Percentiles rank a stretch among this genome's conserved stretches.
Conservation (phyloP, 2,797 vertebrate genomes). For the Ctenosaura bakeri region DNA sequence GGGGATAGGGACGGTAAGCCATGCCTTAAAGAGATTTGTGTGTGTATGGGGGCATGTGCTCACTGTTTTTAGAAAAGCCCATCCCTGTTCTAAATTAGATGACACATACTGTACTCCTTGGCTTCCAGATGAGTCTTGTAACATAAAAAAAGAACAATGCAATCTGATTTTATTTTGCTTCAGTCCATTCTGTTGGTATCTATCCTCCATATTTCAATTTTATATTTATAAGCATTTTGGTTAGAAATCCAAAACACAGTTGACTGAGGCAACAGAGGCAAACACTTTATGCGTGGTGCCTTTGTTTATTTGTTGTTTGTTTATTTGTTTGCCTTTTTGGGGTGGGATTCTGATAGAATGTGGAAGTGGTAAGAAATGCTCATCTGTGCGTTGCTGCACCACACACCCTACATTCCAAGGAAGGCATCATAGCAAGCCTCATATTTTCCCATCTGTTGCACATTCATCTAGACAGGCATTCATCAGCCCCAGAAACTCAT, state of each 20-base stretch:
- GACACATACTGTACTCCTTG: constrained; percentile 59
- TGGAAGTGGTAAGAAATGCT: background rate
- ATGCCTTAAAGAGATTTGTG: constrained; percentile 63
- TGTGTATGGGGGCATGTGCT: constrained; percentile 39
- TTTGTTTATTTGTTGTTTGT: background rate
- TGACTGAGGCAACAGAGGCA: background rate
- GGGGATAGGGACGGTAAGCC: constrained; percentile 67
- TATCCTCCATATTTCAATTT: background rate
- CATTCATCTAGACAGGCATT: background rate
- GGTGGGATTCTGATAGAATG: background rate
- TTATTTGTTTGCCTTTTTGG: background rate
- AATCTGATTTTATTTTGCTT: constrained; percentile 16
- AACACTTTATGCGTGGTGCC: too few species aligned
- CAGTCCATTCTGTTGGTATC: background rate
- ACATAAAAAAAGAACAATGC: constrained; percentile 48
- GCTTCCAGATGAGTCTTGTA: background rate
- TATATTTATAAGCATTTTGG: constrained; percentile 3
- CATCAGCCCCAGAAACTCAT: background rate
- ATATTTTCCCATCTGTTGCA: background rate
- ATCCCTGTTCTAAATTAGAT: constrained; percentile 62
- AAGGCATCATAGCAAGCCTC: background rate
- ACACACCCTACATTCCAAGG: background rate
- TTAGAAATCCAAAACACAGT: background rate
- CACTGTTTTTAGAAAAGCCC: constrained; percentile 76
- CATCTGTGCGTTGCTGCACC: background rate